These are phyloP conservation scores for Teleopsis dalmanni DNA, from an alignment of 1,140 invertebrate genomes.

Conservation along the genomic window DNA sequence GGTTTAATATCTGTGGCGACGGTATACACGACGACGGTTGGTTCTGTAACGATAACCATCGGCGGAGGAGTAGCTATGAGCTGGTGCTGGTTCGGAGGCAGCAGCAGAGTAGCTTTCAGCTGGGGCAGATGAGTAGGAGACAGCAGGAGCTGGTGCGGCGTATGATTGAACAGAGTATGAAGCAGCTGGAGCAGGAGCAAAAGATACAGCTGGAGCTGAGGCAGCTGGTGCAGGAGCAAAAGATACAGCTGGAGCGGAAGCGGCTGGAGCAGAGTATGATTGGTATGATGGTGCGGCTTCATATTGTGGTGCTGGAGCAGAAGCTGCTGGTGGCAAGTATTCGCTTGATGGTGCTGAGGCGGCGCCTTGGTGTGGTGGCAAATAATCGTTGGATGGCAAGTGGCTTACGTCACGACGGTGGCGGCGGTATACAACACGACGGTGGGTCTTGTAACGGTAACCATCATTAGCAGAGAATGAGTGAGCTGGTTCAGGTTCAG, in stretches of 20 bases:
- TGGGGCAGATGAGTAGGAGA: conserved; percentile 3
- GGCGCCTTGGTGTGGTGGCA: conserved; percentile 20
- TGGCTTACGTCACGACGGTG: conserved; percentile 38
- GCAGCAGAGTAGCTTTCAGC: no score
- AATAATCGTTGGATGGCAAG: conserved; percentile 27
- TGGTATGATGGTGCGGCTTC: conserved; percentile 12
- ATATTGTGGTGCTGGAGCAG: conserved; percentile 3
- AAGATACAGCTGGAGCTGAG: conserved; percentile 16
- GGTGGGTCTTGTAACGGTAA: conserved; percentile 37
- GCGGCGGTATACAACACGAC: conserved; percentile 23
- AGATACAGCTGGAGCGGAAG: conserved; percentile 7
- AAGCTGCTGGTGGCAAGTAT: conserved; percentile 13
- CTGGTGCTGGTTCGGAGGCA: conserved; percentile 11
- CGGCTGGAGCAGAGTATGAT: conserved; percentile 20
- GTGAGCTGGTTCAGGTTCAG: conserved; percentile 24
- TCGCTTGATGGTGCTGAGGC: conserved; percentile 15
- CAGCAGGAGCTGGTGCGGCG: conserved; percentile 11
- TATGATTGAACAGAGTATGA: conserved; percentile 16
- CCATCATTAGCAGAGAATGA: conserved; percentile 30
- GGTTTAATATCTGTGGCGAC: conserved; percentile 39
- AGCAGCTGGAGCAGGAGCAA: conserved; percentile 17
- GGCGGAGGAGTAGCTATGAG: conserved; percentile 19
- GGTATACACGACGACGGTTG: conserved; percentile 13
- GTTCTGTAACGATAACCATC: conserved; percentile 23
- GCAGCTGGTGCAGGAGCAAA: conserved; percentile 22